A percentile compares a stretch with the other conserved stretches of the same genome.
These are phyloP conservation scores for Gryllus bimaculatus DNA, from an alignment of 1,140 invertebrate genomes.

Conservation along the genomic window DNA sequence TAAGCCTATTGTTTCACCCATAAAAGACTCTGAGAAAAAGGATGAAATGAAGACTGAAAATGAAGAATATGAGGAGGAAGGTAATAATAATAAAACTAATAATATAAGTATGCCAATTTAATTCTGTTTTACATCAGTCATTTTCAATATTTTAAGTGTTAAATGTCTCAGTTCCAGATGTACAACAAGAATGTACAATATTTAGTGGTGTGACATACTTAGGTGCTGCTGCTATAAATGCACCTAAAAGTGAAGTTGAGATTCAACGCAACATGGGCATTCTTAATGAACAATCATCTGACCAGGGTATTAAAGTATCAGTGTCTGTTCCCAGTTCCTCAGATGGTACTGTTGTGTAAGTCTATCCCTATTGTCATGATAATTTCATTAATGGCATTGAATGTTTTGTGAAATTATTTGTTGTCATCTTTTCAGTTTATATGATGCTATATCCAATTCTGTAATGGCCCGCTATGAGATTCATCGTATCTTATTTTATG, in stretches of 20 bases:
- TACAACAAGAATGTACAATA: constrained; percentile 78
- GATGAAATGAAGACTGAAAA: constrained; percentile 67
- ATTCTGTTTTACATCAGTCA: no score
- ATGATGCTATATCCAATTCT: constrained; percentile 71
- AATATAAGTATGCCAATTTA: no score
- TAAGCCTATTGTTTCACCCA: constrained; percentile 14
- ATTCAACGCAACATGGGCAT: constrained; percentile 91
- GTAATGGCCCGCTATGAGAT: constrained; percentile 86
- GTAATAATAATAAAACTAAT: not conserved
- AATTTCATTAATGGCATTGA: not conserved
- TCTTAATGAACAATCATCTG: constrained; percentile 63
- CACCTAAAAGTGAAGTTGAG: constrained; percentile 88
- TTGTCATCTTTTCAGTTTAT: constrained; percentile 53
- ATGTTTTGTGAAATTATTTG: not conserved
- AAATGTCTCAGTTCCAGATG: constrained; percentile 40
- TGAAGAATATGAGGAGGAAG: constrained; percentile 51
- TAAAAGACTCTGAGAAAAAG: constrained; percentile 53
- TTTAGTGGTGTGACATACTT: constrained; percentile 92
- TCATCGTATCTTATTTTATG: constrained; percentile 90
- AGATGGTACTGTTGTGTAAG: constrained; percentile 70
- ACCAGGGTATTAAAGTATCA: constrained; percentile 72
- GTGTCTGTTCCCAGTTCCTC: constrained; percentile 87
- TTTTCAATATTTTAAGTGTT: constrained; percentile 2
- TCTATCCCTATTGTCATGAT: constrained; percentile 22
- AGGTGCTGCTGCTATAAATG: constrained; percentile 84